phyloP scores from a whole-genome alignment of 2,113 vertebrate genomes.

The Mionectes macconnelli region DNA sequence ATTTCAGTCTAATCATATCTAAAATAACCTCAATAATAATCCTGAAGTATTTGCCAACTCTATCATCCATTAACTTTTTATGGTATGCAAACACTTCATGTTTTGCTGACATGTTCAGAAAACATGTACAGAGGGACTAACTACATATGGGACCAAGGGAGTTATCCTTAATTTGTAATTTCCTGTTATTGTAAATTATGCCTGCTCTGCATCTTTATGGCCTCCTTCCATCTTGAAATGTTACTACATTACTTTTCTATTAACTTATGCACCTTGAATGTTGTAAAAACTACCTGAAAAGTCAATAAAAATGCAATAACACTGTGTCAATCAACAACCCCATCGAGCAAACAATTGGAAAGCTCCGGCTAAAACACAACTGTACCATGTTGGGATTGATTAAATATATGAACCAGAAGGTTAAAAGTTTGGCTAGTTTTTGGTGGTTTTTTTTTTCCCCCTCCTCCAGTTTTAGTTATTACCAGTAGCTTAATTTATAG shows the following conservation, averaged over 20 bases:
- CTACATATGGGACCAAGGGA: not conserved
- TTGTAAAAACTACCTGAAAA: slow-evolving; percentile 71
- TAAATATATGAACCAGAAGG: slow-evolving; percentile 76
- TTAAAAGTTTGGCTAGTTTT: slow-evolving; percentile 1
- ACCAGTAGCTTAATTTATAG: slow-evolving; percentile 58
- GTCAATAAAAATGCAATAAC: slow-evolving; percentile 70
- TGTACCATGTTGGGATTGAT: slow-evolving; percentile 63
- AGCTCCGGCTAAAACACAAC: slow-evolving; percentile 59
- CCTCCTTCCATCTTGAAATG: slow-evolving; percentile 63
- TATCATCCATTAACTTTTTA: slow-evolving; percentile 24
- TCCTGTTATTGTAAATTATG: slow-evolving; percentile 62
- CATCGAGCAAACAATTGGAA: slow-evolving; percentile 66
- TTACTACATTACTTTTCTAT: slow-evolving; percentile 53
- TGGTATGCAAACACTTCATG: not conserved
- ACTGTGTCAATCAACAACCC: slow-evolving; percentile 58
- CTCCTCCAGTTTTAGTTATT: slow-evolving; percentile 55
- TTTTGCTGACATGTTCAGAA: not conserved
- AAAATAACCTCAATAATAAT: slow-evolving; percentile 2
- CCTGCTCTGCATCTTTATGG: slow-evolving; percentile 54
- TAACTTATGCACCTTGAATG: slow-evolving; percentile 63
- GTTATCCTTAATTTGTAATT: slow-evolving; percentile 36
- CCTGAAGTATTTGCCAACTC: not conserved
- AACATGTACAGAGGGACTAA: not conserved
- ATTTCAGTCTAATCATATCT: not conserved
- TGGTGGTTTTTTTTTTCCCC: not conserved